These are phyloP conservation scores for Grammomys surdaster DNA, from an alignment of 2,113 vertebrate genomes.

Conservation along the genomic window DNA sequence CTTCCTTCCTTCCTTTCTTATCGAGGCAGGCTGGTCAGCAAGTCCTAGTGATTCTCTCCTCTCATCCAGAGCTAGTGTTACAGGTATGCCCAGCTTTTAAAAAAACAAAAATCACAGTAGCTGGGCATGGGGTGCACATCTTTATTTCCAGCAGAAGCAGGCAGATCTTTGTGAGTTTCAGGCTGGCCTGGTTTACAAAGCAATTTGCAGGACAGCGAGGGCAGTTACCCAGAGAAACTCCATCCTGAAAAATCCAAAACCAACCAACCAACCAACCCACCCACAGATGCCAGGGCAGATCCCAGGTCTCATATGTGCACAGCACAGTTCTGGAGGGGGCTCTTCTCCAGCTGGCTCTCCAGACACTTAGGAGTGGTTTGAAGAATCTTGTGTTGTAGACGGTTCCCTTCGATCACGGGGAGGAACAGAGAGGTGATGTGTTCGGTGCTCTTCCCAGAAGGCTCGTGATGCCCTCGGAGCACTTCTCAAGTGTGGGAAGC, in stretches of 20 bases:
- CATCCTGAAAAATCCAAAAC: background rate
- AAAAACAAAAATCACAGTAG: background rate
- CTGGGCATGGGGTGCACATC: background rate
- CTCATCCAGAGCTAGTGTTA: background rate
- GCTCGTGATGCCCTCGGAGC: background rate
- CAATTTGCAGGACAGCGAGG: background rate
- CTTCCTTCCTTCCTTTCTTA: too few species aligned
- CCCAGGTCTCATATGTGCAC: too few species aligned
- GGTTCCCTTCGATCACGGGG: background rate
- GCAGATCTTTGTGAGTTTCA: background rate
- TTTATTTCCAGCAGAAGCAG: background rate
- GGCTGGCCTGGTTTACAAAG: background rate
- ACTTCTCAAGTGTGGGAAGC: background rate
- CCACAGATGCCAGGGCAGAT: background rate
- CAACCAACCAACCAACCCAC: background rate
- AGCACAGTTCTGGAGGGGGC: background rate
- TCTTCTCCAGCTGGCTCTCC: background rate
- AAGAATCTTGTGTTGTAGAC: slow-evolving; percentile 1
- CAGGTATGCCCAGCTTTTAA: background rate
- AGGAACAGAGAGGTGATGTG: slow-evolving; percentile 26
- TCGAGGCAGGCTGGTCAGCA: background rate
- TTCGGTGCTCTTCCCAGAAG: background rate
- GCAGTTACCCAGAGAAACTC: background rate
- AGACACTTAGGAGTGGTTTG: background rate
- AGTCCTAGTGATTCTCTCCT: background rate